Evolutionary conservation across 2,113 vertebrate species (phyloP), one percentile per base, ranked within the genome.

Genomic region (Callipepla californica): DNA sequence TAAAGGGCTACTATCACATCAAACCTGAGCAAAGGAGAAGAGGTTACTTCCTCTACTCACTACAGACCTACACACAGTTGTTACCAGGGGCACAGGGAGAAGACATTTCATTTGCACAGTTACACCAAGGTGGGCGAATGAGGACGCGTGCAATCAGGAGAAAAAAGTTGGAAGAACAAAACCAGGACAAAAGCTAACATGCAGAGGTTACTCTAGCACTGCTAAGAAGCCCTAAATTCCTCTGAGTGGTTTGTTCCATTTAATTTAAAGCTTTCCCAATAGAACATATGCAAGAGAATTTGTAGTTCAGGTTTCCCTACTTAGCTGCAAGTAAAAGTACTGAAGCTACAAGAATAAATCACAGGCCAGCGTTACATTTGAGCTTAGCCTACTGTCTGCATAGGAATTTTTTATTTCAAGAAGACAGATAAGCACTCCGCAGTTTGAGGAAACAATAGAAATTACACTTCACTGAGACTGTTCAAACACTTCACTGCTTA

Each of bases 101-200:
- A 32, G 14, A n/a, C 40, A 14, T 3, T 10, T 21, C 22, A 40
- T 14, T 25, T 7, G 8, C 36, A 70, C 18, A 65, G 25, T 13
- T 57, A 65, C 14, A 32, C 0, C 0, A 38, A 19, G 48, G 44
- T 1, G 12, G 40, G 36, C 26, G 14, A 22, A 48, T 73, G 16
- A 34, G 34, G 16, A 3, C 7, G 48, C 0, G 0, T 32, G 48
- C 30, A 51, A 92, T 26, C 15, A 34, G 36, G 13, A 82, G 23
- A 13, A 15, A 30, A 73, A 65, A 45, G 28, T 1, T 40, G 44
- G 63, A 79, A 73, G 42, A 68, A 76, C 20, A 57, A 81, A 50
- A n/a, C n/a, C 17, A 67, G 48, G 18, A 42, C 13, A 6, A 45
- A 74, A 90, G 18, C 40, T 5, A 65, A 18, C 50, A 85, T 20